phyloP scores from a whole-genome alignment of 2,797 vertebrate species.

The Myotis myotis region DNA sequence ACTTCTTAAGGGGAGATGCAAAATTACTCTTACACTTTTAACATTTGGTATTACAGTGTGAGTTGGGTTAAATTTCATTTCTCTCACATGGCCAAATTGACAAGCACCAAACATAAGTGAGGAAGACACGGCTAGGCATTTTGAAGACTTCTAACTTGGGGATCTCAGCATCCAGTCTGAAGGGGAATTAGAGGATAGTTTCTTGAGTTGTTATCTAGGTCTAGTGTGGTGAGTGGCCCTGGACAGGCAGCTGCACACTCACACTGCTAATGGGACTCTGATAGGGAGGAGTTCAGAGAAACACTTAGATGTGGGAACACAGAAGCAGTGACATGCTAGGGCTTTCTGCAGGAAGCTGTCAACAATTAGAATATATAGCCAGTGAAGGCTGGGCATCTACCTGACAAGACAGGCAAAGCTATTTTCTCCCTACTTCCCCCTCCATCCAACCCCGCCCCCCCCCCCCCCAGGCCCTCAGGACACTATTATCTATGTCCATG shows the following conservation, averaged over 20 bases:
- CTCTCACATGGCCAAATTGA: background rate
- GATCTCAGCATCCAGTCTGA: background rate
- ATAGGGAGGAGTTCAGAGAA: background rate
- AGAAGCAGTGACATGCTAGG: background rate
- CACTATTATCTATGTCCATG: too few species aligned
- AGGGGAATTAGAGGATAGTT: background rate
- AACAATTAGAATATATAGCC: background rate
- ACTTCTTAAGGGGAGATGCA: conserved; percentile 23
- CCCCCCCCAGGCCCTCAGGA: too few species aligned
- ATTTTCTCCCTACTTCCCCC: too few species aligned
- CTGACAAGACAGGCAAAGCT: background rate
- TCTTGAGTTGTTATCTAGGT: background rate
- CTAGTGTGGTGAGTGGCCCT: background rate
- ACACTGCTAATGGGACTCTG: background rate
- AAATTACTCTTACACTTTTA: background rate
- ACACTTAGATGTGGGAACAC: background rate
- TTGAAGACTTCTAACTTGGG: background rate
- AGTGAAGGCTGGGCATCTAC: background rate
- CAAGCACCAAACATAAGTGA: background rate
- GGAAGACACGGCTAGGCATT: background rate
- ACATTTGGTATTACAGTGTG: background rate
- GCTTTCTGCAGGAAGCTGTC: background rate
- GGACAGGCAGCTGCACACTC: background rate
- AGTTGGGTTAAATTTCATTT: conserved; percentile 22
- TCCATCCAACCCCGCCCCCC: too few species aligned